phyloP scores from a whole-genome alignment of 2,113 vertebrate species.

The Callorhinus ursinus region DNA sequence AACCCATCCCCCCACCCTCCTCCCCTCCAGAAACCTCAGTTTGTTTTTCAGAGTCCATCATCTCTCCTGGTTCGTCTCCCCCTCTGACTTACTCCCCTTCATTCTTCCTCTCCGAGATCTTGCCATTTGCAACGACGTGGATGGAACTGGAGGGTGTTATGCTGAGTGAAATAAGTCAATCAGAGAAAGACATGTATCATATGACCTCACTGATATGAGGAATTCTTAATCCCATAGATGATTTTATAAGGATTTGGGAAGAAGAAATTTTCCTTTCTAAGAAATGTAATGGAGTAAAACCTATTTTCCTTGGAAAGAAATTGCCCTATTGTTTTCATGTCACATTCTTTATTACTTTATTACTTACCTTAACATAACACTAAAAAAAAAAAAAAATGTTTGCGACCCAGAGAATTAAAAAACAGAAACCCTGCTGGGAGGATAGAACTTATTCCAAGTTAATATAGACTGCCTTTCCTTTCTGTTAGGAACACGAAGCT shows the following conservation, averaged over 20 bases:
- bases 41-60: no score
- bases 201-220: no score
- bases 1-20: no score
- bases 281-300: not conserved
- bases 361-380: not conserved
- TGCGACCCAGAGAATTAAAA: not conserved
- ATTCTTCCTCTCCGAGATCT: no score
- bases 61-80: no score
- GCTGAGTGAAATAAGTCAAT: no score
- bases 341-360: not conserved
- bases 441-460: not conserved
- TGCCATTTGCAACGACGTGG: no score
- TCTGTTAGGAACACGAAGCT: not conserved
- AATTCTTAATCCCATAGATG: not conserved
- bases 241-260: not conserved
- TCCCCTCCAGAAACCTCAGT: no score
- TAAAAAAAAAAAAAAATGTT: not conserved
- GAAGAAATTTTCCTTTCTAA: not conserved
- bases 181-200: no score
- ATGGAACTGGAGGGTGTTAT: no score
- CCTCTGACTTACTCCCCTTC: no score
- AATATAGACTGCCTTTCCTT: not conserved
- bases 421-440: not conserved
- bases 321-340: not conserved
- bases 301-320: not conserved